phyloP scores from a whole-genome alignment of 2,797 vertebrate genomes.

The Clarias platycephalus region DNA sequence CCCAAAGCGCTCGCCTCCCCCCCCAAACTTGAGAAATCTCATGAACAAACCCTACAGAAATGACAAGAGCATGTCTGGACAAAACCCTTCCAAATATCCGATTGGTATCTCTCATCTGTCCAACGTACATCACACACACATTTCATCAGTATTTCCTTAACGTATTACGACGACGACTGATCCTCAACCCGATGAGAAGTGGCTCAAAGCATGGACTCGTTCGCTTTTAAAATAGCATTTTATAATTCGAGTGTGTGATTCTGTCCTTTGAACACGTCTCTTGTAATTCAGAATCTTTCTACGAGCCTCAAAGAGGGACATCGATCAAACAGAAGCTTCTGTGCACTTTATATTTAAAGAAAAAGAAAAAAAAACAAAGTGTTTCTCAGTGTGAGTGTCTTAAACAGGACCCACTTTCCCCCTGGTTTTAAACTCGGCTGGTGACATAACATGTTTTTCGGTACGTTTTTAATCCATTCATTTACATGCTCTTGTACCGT shows the following conservation, averaged over 20 bases:
- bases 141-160: neutral
- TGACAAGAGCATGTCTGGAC: neutral
- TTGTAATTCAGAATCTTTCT: neutral
- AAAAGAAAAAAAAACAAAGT: neutral
- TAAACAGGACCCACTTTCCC: neutral
- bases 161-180: neutral
- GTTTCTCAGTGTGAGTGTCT: neutral
- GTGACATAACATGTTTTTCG: neutral
- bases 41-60: neutral
- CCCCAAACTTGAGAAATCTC: neutral
- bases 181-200: neutral
- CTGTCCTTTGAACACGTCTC: neutral
- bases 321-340: neutral
- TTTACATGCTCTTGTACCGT: neutral
- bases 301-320: neutral
- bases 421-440: slow-evolving; percentile 13
- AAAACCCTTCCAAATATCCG: neutral
- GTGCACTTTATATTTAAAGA: slow-evolving; percentile 23
- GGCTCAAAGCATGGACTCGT: neutral
- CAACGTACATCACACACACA: neutral
- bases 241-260: neutral
- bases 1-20: no score
- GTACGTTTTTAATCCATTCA: neutral
- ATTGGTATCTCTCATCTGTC: neutral
- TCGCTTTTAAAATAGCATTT: slow-evolving; percentile 1